Base-by-base conservation (phyloP, 2,797 vertebrate genomes). In the Acipenser transmontanus region DNA sequence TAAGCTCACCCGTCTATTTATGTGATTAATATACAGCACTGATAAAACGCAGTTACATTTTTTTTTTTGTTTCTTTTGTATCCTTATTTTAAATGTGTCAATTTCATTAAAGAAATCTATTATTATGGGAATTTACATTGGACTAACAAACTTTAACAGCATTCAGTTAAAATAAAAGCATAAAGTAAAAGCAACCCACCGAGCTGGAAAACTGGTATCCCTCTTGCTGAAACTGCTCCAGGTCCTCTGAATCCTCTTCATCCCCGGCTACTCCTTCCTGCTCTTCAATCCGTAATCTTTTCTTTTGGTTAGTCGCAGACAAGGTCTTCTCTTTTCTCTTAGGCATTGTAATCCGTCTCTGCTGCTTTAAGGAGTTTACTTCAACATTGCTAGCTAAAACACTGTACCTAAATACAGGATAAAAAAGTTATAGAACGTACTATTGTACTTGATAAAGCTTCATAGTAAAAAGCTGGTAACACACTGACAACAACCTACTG, bases 301-400 rank as follows among this genome's bases (percentile, higher is more conserved):
- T 80, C 7, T 51, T 62, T 9, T 66, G 49, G 50, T 68, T 74
- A 54, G 50, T 50, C 49, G 49, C 72, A 69, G 10, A 49, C 8
- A 49, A 52, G 10, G 54, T 50, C 65, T 5, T 66, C 47, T 64
- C 66, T 67, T 72, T 80, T 49, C 78, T 72, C 60, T 80, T 80
- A 62, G 50, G 73, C 76, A 78, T 80, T 62, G 13, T 66, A 9
- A 65, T 62, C 50, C 63, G 20, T 54, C 34, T 34, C 34, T 34
- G 34, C 2, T 34, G 34, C 34, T 34, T 34, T 4, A 34, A 34
- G 34, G 34, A 34, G 34, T 34, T 34, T 34, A 34, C 34, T 34
- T 3, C 34, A 34, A 34, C 34, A 34, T 34, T 34, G 34, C 34
- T 34, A 34, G 34, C 34, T 34, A 34, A 34, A 34, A 34, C 4